Evolutionary conservation across 2,113 vertebrate species (phyloP).

Genomic region (Ciconia stormi): DNA sequence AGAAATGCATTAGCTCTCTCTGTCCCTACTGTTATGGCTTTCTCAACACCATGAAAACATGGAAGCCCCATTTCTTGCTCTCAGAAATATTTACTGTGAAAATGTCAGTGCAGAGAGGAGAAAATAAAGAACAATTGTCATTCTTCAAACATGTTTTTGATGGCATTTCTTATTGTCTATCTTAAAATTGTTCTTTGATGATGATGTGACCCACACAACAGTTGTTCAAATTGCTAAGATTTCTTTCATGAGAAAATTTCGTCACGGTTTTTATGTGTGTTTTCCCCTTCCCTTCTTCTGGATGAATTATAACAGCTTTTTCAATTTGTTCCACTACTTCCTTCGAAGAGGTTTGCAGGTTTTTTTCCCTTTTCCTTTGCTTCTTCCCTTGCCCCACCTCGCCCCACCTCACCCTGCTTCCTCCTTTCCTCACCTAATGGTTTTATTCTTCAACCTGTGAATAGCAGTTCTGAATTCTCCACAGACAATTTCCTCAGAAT

Average conservation of each 20-base stretch:
- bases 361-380: not conserved
- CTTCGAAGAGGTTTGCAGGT: not conserved
- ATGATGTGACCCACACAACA: not conserved
- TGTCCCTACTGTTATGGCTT: not conserved
- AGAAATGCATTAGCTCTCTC: not conserved
- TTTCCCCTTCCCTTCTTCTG: not conserved
- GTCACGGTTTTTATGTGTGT: not conserved
- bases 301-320: not conserved
- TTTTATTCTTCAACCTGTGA: not conserved
- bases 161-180: not conserved
- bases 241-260: not conserved
- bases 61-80: not conserved
- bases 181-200: not conserved
- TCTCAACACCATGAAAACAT: not conserved
- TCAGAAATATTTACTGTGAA: not conserved
- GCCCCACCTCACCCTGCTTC: rapidly evolving
- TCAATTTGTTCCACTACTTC: not conserved
- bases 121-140: not conserved
- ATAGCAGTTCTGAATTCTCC: not conserved
- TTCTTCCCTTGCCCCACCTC: not conserved
- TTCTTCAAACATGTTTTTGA: not conserved
- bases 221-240: not conserved
- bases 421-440: not conserved
- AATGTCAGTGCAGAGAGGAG: not conserved
- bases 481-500: not conserved